Base-by-base conservation (phyloP, 2,888 invertebrate genomes). In the Lottia scabra region DNA sequence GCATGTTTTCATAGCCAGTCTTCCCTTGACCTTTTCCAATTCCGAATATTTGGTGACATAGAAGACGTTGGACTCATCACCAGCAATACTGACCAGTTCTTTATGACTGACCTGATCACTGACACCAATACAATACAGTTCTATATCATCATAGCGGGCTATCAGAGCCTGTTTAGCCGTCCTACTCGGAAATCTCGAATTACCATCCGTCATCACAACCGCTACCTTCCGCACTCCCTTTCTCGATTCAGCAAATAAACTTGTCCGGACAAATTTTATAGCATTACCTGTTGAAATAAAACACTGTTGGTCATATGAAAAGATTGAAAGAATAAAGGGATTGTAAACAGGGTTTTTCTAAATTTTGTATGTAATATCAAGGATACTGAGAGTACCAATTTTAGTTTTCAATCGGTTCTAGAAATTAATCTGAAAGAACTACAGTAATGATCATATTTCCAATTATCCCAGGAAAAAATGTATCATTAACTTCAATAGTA, bases 51-150 rank as follows among this genome's bases (percentile, higher is more conserved):
- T 73, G 43, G 56, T 46, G 10, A 73, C 73, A 46, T 62, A 56
- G 46, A 48, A 30, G 27, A 73, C 70, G 0, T 48, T 46, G 0
- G 43, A 26, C n/a, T 63, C 8, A 38, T 70, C 63, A 3, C 76
- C 76, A 15, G 72, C 76, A 43, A 76, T 74, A 67, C 71, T 74
- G n/a, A 72, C 45, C 19, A 76, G 71, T 56, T 76, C 76, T 10
- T n/a, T 10, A 6, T 69, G 38, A 6, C 66, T 44, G 0, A 76
- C 73, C 8, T 43, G 43, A 16, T 19, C 10, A 0, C 76, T 74
- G 16, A 76, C 74, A 0, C 76, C 76, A 15, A 76, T 43, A 10
- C 74, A 74, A 46, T 70, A 74, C 10, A 76, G 66, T 12, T 48
- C 69, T 46, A 76, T 72, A 23, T 69, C 69, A 15, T 65, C 66